These are phyloP conservation scores for Canis aureus DNA, from an alignment of 2,113 vertebrate species.

Conservation along the genomic window DNA sequence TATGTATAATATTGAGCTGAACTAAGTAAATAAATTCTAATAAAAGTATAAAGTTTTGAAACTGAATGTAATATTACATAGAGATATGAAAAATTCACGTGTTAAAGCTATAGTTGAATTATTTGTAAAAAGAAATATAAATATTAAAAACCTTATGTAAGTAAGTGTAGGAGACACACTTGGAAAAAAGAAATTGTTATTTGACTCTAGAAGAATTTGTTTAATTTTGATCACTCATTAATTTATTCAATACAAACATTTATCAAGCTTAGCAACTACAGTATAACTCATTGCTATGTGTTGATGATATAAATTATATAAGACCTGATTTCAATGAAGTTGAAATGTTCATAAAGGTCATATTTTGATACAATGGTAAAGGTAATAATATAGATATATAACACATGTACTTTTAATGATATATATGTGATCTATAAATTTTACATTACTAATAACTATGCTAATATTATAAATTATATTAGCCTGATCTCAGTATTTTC, in stretches of 20 bases:
- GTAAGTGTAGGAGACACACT: not conserved
- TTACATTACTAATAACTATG: not conserved
- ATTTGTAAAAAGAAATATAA: conserved; percentile 58
- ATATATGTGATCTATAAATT: not conserved
- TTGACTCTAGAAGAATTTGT: not conserved
- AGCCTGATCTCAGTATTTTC: not conserved
- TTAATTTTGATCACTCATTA: conserved; percentile 23
- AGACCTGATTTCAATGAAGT: not conserved
- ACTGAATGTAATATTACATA: conserved; percentile 59
- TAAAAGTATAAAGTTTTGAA: conserved; percentile 68
- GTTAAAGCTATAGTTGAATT: conserved; percentile 4
- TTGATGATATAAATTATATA: not conserved
- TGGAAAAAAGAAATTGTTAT: conserved; percentile 41
- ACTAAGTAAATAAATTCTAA: conserved; percentile 79
- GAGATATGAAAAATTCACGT: conserved; percentile 32
- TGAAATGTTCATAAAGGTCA: not conserved
- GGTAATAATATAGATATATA: not conserved
- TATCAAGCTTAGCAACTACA: not conserved
- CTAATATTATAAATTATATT: not conserved
- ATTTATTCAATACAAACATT: conserved; percentile 35
- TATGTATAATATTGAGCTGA: conserved; percentile 66
- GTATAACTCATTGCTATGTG: not conserved
- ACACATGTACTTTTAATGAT: not conserved
- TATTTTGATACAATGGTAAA: not conserved
- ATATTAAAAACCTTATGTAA: conserved; percentile 50